These are phyloP conservation scores for Cecidostiba fungosa DNA, from an alignment of 2,888 invertebrate genomes.

Conservation along the genomic window DNA sequence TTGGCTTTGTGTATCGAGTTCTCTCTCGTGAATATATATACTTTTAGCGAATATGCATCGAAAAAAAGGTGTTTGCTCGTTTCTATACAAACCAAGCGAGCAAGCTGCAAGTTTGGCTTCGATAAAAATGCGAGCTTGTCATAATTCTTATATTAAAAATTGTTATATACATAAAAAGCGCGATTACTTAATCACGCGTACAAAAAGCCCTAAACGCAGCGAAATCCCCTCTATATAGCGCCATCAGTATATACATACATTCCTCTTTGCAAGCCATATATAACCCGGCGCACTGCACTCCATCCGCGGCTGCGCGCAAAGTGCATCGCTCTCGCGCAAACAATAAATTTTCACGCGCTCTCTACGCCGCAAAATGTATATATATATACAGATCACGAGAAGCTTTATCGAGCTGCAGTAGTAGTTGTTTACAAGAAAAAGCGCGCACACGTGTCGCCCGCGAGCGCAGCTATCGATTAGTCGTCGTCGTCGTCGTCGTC, in stretches of 20 bases:
- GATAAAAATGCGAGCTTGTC: too few relatives aligned
- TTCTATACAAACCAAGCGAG: too few relatives aligned
- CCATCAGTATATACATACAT: not conserved
- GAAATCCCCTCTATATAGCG: not conserved
- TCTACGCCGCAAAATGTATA: conserved; percentile 6
- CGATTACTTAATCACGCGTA: not conserved
- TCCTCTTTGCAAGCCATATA: not conserved
- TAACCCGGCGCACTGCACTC: not conserved
- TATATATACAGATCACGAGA: not conserved
- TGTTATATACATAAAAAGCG: too few relatives aligned
- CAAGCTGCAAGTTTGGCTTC: too few relatives aligned
- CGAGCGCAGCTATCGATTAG: conserved; percentile 42
- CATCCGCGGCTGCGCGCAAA: conserved; percentile 12
- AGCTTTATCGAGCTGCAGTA: conserved; percentile 23
- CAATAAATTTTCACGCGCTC: not conserved
- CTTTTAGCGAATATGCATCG: too few relatives aligned
- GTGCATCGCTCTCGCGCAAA: conserved; percentile 4
- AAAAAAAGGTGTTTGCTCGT: too few relatives aligned
- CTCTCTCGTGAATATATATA: not conserved
- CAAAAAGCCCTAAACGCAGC: conserved; percentile 1
- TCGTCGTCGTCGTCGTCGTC: not conserved
- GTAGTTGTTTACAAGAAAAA: conserved; percentile 48
- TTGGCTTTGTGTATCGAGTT: not conserved
- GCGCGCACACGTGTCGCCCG: conserved; percentile 35
- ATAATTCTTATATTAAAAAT: too few relatives aligned